phyloP scores from a whole-genome alignment of 2,797 vertebrate genomes.

The Mergus octosetaceus region DNA sequence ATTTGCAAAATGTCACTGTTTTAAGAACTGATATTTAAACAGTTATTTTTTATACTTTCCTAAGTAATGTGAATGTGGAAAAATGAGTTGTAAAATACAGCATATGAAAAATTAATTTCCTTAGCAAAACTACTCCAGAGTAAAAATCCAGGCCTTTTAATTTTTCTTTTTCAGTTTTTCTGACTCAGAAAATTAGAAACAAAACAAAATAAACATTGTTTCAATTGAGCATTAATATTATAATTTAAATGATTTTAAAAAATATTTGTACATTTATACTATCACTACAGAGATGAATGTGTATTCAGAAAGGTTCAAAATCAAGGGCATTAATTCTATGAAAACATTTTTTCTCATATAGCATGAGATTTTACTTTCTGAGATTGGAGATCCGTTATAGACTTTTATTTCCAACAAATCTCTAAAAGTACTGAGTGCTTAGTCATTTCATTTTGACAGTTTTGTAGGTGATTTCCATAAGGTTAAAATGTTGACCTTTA shows the following conservation, averaged over 20 bases:
- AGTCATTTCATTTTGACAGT: neutral
- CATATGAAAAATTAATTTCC: neutral
- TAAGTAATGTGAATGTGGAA: neutral
- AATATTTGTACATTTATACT: neutral
- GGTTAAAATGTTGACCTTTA: neutral
- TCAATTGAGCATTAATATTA: neutral
- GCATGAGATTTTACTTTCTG: neutral
- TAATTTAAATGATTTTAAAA: neutral
- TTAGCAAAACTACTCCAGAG: neutral
- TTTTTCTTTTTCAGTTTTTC: neutral
- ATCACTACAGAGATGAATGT: neutral
- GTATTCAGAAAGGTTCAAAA: neutral
- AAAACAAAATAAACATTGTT: neutral
- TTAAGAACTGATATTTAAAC: neutral
- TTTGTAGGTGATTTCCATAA: neutral
- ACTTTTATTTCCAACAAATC: neutral
- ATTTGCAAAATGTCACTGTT: neutral
- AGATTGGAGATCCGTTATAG: neutral
- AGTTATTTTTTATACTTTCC: neutral
- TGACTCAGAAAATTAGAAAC: neutral
- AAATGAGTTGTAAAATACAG: neutral
- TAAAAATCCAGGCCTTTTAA: neutral
- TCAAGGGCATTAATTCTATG: neutral
- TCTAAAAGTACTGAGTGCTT: neutral
- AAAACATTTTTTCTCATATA: neutral